Conservation (phyloP, 2,797 vertebrate genomes). For the Tinamus major region DNA sequence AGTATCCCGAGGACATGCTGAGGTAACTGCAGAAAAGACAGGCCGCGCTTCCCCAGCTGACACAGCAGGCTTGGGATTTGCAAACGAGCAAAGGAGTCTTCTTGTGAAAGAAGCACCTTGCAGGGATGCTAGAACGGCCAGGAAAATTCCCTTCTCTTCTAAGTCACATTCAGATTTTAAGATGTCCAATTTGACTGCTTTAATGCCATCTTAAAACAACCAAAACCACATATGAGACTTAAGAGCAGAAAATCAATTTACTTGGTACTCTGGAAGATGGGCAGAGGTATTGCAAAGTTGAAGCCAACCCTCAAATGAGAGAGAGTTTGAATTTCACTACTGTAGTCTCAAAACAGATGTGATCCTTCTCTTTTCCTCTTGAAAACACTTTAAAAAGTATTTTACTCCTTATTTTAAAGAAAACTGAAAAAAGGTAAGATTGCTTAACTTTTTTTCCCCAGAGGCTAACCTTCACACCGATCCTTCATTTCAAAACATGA, state of each 20-base stretch:
- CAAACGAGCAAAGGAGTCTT: background rate
- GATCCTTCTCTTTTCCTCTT: background rate
- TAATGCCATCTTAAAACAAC: background rate
- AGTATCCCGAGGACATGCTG: background rate
- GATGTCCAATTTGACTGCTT: background rate
- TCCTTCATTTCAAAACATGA: slow-evolving; percentile 68
- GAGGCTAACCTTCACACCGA: slow-evolving; percentile 43
- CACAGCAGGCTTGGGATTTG: background rate
- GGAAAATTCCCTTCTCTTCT: background rate
- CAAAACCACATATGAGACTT: background rate
- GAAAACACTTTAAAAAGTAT: slow-evolving; percentile 10
- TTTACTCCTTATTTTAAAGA: slow-evolving; percentile 28
- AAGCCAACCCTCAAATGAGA: background rate
- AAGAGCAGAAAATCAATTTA: background rate
- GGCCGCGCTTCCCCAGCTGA: background rate
- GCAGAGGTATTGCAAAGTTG: background rate
- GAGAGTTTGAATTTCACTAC: background rate
- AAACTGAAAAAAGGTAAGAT: slow-evolving; percentile 4
- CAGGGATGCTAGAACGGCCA: background rate
- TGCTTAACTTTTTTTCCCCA: slow-evolving; percentile 27
- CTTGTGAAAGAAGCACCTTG: background rate
- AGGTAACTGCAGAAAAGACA: background rate
- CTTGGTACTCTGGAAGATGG: background rate
- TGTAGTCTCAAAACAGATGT: background rate
- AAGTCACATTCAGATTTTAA: background rate